These are phyloP conservation scores for Priocnemis perturbator DNA, from an alignment of 2,888 invertebrate genomes.

Conservation along the genomic window DNA sequence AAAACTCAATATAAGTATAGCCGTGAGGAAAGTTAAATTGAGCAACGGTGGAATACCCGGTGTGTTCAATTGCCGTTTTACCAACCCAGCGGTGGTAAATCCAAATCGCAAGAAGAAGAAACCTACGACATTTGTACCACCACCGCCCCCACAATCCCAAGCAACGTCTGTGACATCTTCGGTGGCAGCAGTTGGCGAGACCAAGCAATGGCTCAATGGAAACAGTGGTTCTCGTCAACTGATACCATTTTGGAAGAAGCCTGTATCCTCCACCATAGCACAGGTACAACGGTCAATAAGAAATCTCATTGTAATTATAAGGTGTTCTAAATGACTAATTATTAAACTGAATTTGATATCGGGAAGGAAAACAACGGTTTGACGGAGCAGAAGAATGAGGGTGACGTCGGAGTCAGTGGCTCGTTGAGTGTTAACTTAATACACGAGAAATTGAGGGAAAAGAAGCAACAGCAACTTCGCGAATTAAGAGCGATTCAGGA, in stretches of 20 bases:
- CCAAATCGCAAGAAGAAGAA: constrained; percentile 91
- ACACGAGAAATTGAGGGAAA: constrained; percentile 90
- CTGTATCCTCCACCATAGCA: constrained; percentile 77
- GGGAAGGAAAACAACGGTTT: constrained; percentile 75
- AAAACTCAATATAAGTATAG: constrained; percentile 56
- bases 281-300: constrained; percentile 62
- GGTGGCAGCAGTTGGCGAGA: constrained; percentile 58
- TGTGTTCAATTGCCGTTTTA: constrained; percentile 92
- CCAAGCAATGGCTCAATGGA: constrained; percentile 66
- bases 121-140: constrained; percentile 91
- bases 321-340: neutral
- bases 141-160: constrained; percentile 77
- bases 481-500: constrained; percentile 89
- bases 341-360: constrained; percentile 1
- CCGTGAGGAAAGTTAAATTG: constrained; percentile 65
- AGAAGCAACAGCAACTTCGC: constrained; percentile 90
- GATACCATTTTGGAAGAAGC: constrained; percentile 86
- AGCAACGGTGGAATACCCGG: constrained; percentile 81
- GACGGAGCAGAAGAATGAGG: constrained; percentile 82
- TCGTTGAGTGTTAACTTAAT: constrained; percentile 79
- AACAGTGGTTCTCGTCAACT: constrained; percentile 65
- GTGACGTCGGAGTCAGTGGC: constrained; percentile 84
- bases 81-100: constrained; percentile 83
- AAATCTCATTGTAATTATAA: constrained; percentile 9
- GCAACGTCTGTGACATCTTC: constrained; percentile 68